phyloP scores from a whole-genome alignment of 2,797 vertebrate genomes.

The Bradypus variegatus region DNA sequence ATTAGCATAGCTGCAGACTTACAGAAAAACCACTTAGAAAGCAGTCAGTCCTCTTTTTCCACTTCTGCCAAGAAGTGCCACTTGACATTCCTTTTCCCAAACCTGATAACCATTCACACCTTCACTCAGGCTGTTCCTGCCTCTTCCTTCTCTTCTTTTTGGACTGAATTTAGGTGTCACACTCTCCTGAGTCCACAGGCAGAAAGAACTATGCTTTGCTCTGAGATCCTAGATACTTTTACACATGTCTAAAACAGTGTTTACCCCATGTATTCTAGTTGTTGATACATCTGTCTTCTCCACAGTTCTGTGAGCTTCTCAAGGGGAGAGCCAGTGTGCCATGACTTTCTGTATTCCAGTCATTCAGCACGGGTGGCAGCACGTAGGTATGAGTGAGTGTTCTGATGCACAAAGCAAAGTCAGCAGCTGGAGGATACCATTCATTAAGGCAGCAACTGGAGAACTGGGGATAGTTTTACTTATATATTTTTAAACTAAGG shows the following conservation, averaged over 20 bases:
- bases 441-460: not conserved
- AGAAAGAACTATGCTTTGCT: conserved; percentile 19
- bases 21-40: too few relatives aligned
- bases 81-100: not conserved
- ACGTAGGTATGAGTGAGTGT: not conserved
- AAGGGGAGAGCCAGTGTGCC: not conserved
- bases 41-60: not conserved
- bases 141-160: not conserved
- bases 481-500: conserved; percentile 23
- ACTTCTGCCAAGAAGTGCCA: not conserved
- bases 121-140: not conserved
- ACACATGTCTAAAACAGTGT: not conserved
- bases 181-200: not conserved
- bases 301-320: not conserved
- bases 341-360: not conserved
- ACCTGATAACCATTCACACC: not conserved
- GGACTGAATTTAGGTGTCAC: not conserved
- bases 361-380: not conserved
- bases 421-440: not conserved
- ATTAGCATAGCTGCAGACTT: too few relatives aligned
- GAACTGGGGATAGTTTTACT: not conserved
- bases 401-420: not conserved
- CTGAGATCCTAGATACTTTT: not conserved
- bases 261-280: not conserved
- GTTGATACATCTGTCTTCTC: conserved; percentile 20